phyloP scores from a whole-genome alignment of 2,888 invertebrate species.

The Muschampia plurimacula region DNA sequence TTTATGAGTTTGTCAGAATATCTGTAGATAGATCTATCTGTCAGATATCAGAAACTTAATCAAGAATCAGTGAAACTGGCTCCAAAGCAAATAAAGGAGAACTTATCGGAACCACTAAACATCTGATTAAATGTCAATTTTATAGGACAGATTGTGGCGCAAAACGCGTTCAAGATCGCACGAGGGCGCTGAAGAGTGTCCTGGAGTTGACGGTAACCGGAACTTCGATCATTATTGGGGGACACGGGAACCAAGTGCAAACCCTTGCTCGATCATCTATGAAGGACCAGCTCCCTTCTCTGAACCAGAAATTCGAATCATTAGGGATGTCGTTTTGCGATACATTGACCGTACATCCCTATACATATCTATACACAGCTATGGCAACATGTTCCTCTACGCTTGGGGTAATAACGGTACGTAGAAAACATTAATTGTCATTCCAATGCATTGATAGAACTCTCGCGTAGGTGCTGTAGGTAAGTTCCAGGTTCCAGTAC shows the following conservation, averaged over 20 bases:
- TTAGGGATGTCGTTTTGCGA: slow-evolving; percentile 85
- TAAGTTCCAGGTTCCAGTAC: too few relatives aligned
- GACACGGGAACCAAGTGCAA: slow-evolving; percentile 72
- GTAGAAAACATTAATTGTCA: slow-evolving; percentile 36
- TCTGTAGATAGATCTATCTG: too few relatives aligned
- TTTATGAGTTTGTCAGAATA: too few relatives aligned
- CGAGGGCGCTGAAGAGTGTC: slow-evolving; percentile 78
- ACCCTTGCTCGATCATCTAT: slow-evolving; percentile 87
- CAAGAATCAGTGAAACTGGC: too few relatives aligned
- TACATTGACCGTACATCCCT: slow-evolving; percentile 81
- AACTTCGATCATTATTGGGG: slow-evolving; percentile 92
- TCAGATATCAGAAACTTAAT: too few relatives aligned
- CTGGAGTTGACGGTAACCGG: slow-evolving; percentile 91
- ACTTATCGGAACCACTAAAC: not conserved
- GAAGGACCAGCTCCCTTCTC: slow-evolving; percentile 88
- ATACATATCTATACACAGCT: slow-evolving; percentile 92
- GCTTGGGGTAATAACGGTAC: slow-evolving; percentile 88
- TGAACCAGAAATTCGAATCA: slow-evolving; percentile 87
- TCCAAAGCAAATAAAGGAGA: not conserved
- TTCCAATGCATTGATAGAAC: not conserved
- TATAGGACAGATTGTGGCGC: slow-evolving; percentile 89
- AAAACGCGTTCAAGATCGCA: slow-evolving; percentile 87
- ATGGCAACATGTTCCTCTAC: slow-evolving; percentile 88
- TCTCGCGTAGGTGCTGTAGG: too few relatives aligned
- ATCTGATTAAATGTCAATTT: not conserved